Evolutionary conservation across 64 coral and sea anemone genomes (phyloP).

Genomic region (Porites lutea): DNA sequence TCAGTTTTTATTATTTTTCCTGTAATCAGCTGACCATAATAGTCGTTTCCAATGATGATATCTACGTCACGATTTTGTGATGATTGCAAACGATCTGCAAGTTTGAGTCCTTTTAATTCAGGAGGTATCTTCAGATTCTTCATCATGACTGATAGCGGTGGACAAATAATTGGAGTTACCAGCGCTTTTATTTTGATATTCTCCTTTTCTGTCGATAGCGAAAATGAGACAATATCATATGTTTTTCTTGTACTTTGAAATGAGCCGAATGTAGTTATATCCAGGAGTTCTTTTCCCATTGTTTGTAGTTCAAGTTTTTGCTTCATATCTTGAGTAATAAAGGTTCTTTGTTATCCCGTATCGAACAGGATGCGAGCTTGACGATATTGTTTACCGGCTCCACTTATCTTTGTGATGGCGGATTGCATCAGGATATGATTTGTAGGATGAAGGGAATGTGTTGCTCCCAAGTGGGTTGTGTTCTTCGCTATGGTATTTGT

Average conservation of each 20-base stretch:
- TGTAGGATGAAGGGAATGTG: slow-evolving; percentile 6
- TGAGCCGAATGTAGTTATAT: slow-evolving; percentile 60
- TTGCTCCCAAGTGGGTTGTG: slow-evolving; percentile 30
- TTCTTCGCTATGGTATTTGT: not conserved
- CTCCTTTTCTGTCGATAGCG: slow-evolving; percentile 15
- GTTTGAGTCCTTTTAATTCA: slow-evolving; percentile 19
- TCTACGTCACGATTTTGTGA: no score
- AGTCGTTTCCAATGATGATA: no score
- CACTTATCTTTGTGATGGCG: not conserved
- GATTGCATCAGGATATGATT: slow-evolving; percentile 64
- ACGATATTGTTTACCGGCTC: not conserved
- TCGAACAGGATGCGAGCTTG: slow-evolving; percentile 49
- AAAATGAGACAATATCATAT: slow-evolving; percentile 44
- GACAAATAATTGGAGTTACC: slow-evolving; percentile 1
- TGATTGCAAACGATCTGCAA: slow-evolving; percentile 33
- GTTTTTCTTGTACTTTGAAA: not conserved
- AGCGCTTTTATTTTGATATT: slow-evolving; percentile 53
- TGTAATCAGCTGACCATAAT: no score
- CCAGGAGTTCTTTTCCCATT: slow-evolving; percentile 50
- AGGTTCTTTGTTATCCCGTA: slow-evolving; percentile 12
- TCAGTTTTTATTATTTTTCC: slow-evolving; percentile 25
- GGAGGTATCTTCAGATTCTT: not conserved
- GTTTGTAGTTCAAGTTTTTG: slow-evolving; percentile 32
- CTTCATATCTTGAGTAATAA: slow-evolving; percentile 53
- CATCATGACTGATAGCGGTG: no score